Conservation (phyloP, 64 coral and sea anemone genomes). For the Astreopora myriophthalma region DNA sequence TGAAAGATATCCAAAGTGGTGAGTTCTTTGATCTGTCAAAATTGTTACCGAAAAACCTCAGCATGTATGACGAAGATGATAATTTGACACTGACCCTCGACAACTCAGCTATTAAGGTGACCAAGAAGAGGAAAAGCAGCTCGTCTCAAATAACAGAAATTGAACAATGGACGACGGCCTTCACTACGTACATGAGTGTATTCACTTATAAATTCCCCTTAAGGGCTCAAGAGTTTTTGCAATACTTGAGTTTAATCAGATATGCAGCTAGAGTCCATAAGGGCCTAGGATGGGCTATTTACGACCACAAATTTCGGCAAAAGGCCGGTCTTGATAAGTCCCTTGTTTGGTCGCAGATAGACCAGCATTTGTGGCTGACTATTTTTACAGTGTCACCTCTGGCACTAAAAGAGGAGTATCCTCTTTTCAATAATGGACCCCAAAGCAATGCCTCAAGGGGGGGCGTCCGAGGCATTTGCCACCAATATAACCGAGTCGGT, state of each 20-base stretch:
- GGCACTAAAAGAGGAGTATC: background rate
- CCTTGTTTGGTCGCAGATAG: background rate
- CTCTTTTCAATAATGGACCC: background rate
- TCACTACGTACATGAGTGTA: no score
- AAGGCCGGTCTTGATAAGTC: background rate
- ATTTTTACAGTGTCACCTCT: background rate
- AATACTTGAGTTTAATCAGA: background rate
- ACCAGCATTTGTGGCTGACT: background rate
- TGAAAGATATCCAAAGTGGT: background rate
- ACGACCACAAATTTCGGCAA: background rate
- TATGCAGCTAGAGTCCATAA: background rate
- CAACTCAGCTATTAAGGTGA: no score
- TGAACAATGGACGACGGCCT: no score
- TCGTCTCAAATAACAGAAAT: no score
- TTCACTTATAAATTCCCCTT: no score
- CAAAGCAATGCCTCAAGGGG: no score
- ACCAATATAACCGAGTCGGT: no score
- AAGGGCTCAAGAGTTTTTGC: no score
- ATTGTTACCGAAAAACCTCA: background rate
- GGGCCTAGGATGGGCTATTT: background rate
- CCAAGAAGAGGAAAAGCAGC: no score
- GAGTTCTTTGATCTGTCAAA: slow-evolving; percentile 30
- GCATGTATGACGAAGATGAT: no score
- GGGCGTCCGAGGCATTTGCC: no score
- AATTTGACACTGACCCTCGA: no score